These are phyloP conservation scores for Leucozona laternaria DNA, from an alignment of 2,888 invertebrate genomes.

Conservation along the genomic window DNA sequence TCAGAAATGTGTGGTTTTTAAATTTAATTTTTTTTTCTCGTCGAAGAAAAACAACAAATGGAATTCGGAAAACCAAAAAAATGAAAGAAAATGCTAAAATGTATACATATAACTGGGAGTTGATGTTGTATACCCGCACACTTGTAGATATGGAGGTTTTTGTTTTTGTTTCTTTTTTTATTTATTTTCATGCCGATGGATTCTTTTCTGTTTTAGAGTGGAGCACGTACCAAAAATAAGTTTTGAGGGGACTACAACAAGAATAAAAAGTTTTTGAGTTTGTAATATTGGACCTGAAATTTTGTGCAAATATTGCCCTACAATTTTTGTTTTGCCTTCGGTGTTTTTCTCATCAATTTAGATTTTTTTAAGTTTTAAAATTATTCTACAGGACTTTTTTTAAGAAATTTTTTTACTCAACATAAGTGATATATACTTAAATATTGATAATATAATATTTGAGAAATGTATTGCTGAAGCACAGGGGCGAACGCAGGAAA, in stretches of 20 bases:
- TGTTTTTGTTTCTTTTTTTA: not conserved
- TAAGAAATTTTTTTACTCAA: not conserved
- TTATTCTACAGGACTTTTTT: not conserved
- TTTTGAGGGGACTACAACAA: not conserved
- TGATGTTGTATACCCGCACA: not conserved
- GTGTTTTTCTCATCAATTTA: conserved; percentile 1
- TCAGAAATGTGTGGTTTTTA: conserved; percentile 14
- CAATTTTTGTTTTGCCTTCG: not conserved
- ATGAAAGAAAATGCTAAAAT: conserved; percentile 9
- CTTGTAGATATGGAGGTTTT: not conserved
- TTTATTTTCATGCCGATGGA: conserved; percentile 13
- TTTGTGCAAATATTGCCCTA: not conserved
- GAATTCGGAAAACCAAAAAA: conserved; percentile 25
- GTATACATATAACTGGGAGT: not conserved
- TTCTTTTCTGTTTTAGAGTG: not conserved
- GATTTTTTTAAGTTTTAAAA: not conserved
- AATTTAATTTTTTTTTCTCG: not conserved
- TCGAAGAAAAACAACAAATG: conserved; percentile 39
- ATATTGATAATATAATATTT: too few relatives aligned
- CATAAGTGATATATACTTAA: too few relatives aligned
- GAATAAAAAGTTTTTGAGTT: not conserved
- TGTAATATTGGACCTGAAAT: not conserved
- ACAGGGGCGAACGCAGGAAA: too few relatives aligned
- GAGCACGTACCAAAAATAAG: conserved; percentile 9
- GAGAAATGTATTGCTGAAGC: too few relatives aligned